These are phyloP conservation scores for Cuculus canorus DNA, from an alignment of 2,797 vertebrate genomes.

Conservation along the genomic window DNA sequence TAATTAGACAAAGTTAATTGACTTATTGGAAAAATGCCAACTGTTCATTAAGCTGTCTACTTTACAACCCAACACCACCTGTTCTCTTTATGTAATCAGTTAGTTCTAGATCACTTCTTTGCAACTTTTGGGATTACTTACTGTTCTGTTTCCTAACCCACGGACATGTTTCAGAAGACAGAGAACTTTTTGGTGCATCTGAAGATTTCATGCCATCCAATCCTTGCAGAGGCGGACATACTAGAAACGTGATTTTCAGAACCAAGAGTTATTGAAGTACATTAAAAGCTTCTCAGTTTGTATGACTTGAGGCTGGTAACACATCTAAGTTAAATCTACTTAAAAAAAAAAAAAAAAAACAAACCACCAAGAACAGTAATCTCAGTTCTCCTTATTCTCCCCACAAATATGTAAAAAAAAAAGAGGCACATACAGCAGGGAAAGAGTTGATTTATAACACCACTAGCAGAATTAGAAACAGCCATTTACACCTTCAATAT, in stretches of 20 bases:
- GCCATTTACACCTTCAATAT: not conserved
- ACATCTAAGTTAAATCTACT: fast-evolving
- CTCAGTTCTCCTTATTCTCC: not conserved
- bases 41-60: not conserved
- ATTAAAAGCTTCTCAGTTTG: fast-evolving
- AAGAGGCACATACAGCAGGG: fast-evolving
- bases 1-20: not conserved
- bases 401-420: not conserved
- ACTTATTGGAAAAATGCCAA: not conserved
- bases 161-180: conserved; percentile 84
- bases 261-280: not conserved
- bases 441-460: not conserved
- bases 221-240: conserved; percentile 80
- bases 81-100: not conserved
- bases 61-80: not conserved
- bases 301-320: fast-evolving
- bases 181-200: conserved; percentile 77
- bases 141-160: conserved; percentile 79
- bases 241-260: conserved; percentile 66
- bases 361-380: not conserved
- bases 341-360: fast-evolving
- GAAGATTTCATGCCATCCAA: conserved; percentile 79
- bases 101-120: not conserved
- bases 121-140: conserved; percentile 51
- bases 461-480: not conserved